phyloP scores from a whole-genome alignment of 2,797 vertebrate species.

The Rhodeus uyekii region DNA sequence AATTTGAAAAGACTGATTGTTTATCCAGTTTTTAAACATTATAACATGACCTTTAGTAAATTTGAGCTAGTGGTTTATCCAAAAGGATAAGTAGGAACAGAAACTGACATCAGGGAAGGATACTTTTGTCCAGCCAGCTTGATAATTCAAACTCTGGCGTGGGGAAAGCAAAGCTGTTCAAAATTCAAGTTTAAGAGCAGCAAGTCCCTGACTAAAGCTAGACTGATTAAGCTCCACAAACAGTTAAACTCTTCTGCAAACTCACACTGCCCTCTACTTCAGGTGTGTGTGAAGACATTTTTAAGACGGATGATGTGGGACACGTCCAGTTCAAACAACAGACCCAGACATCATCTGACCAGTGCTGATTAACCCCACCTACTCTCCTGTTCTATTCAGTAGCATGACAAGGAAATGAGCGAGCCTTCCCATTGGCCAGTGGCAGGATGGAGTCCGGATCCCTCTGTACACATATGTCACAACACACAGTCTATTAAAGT shows the following conservation, averaged over 20 bases:
- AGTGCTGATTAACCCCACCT: not conserved
- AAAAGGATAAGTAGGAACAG: not conserved
- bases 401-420: not conserved
- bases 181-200: constrained; percentile 17
- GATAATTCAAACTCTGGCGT: not conserved
- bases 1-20: not conserved
- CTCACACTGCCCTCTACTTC: not conserved
- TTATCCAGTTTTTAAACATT: constrained; percentile 5
- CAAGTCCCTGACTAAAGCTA: not conserved
- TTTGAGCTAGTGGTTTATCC: constrained; percentile 14
- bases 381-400: not conserved
- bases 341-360: constrained; percentile 28
- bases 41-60: constrained; percentile 9
- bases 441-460: not conserved
- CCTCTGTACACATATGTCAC: constrained; percentile 29
- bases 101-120: constrained; percentile 11
- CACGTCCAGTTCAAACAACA: constrained; percentile 35
- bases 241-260: not conserved
- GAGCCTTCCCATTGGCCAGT: constrained; percentile 4
- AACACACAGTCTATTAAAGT: constrained; percentile 27
- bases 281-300: constrained; percentile 34
- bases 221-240: constrained; percentile 18
- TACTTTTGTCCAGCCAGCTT: constrained; percentile 9
- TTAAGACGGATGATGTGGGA: constrained; percentile 7
- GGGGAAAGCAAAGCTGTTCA: constrained; percentile 11